Conservation (phyloP, 2,888 invertebrate species). For the Plagodis dolabraria region DNA sequence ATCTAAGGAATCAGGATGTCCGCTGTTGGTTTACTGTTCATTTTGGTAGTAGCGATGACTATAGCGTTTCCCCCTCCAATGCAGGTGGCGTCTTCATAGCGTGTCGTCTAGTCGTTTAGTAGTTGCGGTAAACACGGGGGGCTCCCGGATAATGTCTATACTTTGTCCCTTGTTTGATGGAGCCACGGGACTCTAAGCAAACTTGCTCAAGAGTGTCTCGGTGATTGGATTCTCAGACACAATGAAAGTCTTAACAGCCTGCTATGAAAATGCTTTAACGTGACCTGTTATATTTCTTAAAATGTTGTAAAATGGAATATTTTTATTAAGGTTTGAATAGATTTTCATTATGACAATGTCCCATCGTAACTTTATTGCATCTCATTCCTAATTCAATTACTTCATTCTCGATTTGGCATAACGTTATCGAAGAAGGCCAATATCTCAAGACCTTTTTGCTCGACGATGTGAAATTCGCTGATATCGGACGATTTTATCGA, state of each 20-base stretch:
- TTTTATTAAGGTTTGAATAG: too few relatives aligned
- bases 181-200: constrained; percentile 2
- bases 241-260: neutral
- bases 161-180: constrained; percentile 23
- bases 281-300: too few relatives aligned
- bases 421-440: constrained; percentile 14
- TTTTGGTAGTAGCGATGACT: constrained; percentile 49
- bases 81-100: constrained; percentile 34
- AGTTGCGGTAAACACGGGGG: constrained; percentile 53
- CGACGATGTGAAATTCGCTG: constrained; percentile 13
- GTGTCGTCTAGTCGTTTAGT: constrained; percentile 65
- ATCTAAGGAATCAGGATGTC: constrained; percentile 60
- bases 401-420: constrained; percentile 1
- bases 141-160: constrained; percentile 35
- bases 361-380: too few relatives aligned
- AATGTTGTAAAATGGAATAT: too few relatives aligned
- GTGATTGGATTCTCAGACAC: constrained; percentile 1
- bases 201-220: constrained; percentile 8
- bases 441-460: constrained; percentile 22
- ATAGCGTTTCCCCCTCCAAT: constrained; percentile 52
- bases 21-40: constrained; percentile 55
- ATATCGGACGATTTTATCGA: constrained; percentile 20
- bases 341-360: too few relatives aligned
- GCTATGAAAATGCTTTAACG: too few relatives aligned
- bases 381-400: constrained; percentile 6